Evolutionary conservation across 1,140 invertebrate species (phyloP).

Genomic region (Wiebesia pumilae): DNA sequence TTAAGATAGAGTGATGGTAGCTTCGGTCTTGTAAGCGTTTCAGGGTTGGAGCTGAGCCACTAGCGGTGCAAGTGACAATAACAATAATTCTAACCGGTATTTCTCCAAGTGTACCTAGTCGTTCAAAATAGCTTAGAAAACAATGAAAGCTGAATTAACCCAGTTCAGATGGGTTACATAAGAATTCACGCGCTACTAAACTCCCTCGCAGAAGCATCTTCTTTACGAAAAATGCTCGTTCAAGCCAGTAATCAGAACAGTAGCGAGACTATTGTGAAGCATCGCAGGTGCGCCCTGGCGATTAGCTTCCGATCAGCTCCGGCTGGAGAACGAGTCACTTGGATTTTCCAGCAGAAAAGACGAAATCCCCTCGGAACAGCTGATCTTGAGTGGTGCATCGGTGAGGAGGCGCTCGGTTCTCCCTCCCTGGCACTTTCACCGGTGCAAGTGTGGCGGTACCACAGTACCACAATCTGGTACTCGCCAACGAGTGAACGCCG

Average conservation of each 20-base stretch:
- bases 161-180: not conserved
- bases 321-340: not conserved
- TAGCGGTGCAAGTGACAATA: too few relatives aligned
- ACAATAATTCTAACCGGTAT: too few relatives aligned
- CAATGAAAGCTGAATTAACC: not conserved
- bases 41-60: not conserved
- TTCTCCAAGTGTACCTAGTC: too few relatives aligned
- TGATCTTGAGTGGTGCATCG: not conserved
- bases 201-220: too few relatives aligned
- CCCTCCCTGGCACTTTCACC: conserved; percentile 28
- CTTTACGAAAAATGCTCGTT: not conserved
- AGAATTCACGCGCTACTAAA: not conserved
- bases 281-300: not conserved
- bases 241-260: not conserved
- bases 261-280: not conserved
- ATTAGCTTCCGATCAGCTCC: not conserved
- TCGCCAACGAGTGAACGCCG: not conserved
- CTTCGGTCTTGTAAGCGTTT: not conserved
- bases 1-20: not conserved
- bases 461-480: too few relatives aligned
- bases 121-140: not conserved
- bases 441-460: not conserved
- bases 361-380: not conserved
- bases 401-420: not conserved
- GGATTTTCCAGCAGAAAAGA: not conserved